Evolutionary conservation across 2,113 vertebrate species (phyloP).

Genomic region (Elephas maximus): DNA sequence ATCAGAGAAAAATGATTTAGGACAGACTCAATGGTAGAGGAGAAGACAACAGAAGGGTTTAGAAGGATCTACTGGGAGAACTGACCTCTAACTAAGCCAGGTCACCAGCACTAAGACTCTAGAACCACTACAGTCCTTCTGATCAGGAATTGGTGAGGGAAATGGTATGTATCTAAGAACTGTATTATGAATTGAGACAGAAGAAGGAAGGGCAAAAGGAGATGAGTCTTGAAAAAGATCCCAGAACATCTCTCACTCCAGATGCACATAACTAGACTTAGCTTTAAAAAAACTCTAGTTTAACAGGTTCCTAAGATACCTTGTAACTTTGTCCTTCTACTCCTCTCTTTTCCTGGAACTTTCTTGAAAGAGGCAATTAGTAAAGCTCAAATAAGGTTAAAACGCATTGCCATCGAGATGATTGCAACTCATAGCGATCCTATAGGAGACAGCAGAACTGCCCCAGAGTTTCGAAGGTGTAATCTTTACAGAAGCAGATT

Average conservation of each 20-base stretch:
- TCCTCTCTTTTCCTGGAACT: slow-evolving; percentile 10
- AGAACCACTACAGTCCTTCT: slow-evolving; percentile 27
- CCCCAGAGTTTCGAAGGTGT: not conserved
- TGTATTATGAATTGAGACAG: not conserved
- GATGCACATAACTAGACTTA: not conserved
- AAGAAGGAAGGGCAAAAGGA: not conserved
- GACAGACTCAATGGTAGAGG: not conserved
- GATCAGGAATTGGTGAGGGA: not conserved
- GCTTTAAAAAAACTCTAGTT: slow-evolving; percentile 7
- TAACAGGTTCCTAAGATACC: slow-evolving; percentile 35
- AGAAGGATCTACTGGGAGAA: not conserved
- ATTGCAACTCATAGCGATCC: not conserved
- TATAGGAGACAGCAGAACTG: not conserved
- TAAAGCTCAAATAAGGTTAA: slow-evolving; percentile 27
- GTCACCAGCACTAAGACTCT: not conserved
- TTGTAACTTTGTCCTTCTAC: not conserved
- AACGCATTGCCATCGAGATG: not conserved
- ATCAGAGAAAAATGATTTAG: slow-evolving; percentile 8
- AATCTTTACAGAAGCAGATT: not conserved
- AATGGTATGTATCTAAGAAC: slow-evolving; percentile 13
- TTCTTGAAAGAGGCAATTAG: slow-evolving; percentile 35
- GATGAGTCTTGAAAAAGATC: slow-evolving; percentile 17
- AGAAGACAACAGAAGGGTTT: not conserved
- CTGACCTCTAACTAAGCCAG: not conserved
- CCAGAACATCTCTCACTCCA: not conserved